Evolutionary conservation across 1,140 invertebrate species (phyloP).

Genomic region (Rhagoletis pomonella): DNA sequence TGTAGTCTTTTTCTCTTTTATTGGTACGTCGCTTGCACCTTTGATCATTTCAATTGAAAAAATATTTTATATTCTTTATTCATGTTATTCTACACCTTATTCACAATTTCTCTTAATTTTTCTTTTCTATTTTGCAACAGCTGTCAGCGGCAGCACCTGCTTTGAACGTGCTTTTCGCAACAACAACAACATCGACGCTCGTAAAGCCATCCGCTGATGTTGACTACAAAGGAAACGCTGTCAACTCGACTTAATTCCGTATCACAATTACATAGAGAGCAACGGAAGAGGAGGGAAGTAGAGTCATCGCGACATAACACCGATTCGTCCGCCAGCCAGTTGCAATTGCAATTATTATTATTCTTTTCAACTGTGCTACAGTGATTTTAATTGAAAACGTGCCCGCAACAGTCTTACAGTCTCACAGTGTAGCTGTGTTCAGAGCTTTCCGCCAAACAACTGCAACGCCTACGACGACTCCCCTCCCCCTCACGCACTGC

Average conservation of each 20-base stretch:
- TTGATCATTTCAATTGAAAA: too few relatives aligned
- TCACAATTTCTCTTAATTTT: neutral
- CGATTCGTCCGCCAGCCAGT: slow-evolving; percentile 53
- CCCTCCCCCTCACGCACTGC: neutral
- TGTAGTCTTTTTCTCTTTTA: neutral
- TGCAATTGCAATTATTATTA: slow-evolving; percentile 41
- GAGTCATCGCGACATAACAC: neutral
- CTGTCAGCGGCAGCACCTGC: neutral
- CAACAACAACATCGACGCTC: neutral
- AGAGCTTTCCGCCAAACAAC: slow-evolving; percentile 11
- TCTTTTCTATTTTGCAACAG: neutral
- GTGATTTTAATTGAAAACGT: slow-evolving; percentile 68
- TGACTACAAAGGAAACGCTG: neutral
- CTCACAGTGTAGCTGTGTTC: neutral
- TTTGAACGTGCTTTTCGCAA: neutral
- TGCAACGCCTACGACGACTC: neutral
- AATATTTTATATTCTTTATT: neutral
- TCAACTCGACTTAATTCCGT: neutral
- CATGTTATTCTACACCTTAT: neutral
- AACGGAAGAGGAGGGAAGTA: neutral
- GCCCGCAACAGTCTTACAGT: slow-evolving; percentile 47
- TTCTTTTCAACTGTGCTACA: slow-evolving; percentile 45
- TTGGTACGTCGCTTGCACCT: neutral
- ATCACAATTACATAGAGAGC: neutral
- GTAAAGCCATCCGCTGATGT: neutral